Percentiles rank a stretch among this genome's conserved stretches.
Evolutionary conservation across 2,888 invertebrate genomes (phyloP).

Genomic region (Nesidiocoris tenuis): DNA sequence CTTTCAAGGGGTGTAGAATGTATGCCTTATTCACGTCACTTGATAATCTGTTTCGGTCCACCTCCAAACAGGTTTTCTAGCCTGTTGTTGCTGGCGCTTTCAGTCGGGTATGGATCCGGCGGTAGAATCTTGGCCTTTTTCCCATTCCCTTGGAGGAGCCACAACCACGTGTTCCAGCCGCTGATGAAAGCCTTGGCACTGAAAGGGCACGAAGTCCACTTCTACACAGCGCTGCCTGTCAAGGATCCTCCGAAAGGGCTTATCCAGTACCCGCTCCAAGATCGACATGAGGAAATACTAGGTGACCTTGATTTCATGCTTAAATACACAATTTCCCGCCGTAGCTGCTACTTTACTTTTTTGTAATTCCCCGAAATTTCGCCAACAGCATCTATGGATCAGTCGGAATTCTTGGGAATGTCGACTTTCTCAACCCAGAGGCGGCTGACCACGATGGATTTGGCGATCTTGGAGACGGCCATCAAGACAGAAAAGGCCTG

Average conservation of each 20-base stretch:
- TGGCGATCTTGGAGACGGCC: background rate
- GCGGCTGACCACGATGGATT: background rate
- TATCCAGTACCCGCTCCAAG: background rate
- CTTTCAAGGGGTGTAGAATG: background rate
- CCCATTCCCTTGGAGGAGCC: constrained; percentile 1
- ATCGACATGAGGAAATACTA: background rate
- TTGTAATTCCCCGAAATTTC: no score
- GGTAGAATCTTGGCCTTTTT: background rate
- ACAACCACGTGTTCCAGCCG: background rate
- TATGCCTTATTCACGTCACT: no score
- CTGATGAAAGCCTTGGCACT: constrained; percentile 3
- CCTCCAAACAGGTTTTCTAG: background rate
- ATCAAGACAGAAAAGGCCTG: background rate
- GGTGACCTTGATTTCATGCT: no score
- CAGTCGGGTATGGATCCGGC: background rate
- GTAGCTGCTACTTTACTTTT: no score
- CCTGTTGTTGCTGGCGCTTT: background rate
- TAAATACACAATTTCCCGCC: no score
- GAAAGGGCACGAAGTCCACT: constrained; percentile 1
- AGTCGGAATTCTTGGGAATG: no score
- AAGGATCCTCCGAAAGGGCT: background rate
- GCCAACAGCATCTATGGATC: no score
- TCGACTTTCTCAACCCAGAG: background rate
- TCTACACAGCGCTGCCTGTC: constrained; percentile 1
- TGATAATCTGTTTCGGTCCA: no score